phyloP scores from a whole-genome alignment of 1,140 invertebrate genomes.

The Drosophila punjabiensis region DNA sequence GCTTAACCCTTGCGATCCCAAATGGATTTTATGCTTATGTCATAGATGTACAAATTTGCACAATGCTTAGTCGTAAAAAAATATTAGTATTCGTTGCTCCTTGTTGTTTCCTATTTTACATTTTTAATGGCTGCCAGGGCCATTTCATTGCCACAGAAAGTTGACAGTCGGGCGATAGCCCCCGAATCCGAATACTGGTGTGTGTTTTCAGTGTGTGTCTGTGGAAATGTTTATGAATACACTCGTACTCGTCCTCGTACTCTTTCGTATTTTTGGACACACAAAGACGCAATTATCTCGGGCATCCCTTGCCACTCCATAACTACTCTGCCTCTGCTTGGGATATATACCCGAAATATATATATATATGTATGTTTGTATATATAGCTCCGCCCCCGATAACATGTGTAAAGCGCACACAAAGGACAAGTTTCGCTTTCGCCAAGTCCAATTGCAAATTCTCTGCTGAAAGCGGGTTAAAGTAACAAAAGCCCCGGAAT shows the following conservation, averaged over 20 bases:
- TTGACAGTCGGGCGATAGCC: slow-evolving; percentile 37
- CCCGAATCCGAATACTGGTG: not conserved
- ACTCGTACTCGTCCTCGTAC: slow-evolving; percentile 23
- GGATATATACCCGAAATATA: slow-evolving; percentile 2
- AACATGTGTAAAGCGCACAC: slow-evolving; percentile 79
- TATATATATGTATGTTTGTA: not conserved
- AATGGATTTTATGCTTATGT: slow-evolving; percentile 74
- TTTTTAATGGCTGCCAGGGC: slow-evolving; percentile 73
- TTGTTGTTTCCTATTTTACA: slow-evolving; percentile 65
- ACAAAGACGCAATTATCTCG: slow-evolving; percentile 71
- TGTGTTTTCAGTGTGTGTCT: slow-evolving; percentile 3
- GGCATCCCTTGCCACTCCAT: slow-evolving; percentile 35
- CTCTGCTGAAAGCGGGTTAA: slow-evolving; percentile 76
- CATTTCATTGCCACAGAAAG: slow-evolving; percentile 63
- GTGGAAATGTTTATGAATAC: slow-evolving; percentile 46
- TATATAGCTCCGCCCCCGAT: not conserved
- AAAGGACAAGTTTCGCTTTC: slow-evolving; percentile 75
- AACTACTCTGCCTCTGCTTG: slow-evolving; percentile 20
- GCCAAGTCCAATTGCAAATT: slow-evolving; percentile 79
- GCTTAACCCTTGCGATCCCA: slow-evolving; percentile 29
- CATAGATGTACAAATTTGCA: slow-evolving; percentile 75
- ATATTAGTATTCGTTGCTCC: slow-evolving; percentile 43
- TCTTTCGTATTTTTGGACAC: slow-evolving; percentile 28
- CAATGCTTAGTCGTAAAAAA: slow-evolving; percentile 74
- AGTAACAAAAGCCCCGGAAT: slow-evolving; percentile 52